A percentile compares a stretch with the other conserved stretches of the same genome.
These are phyloP conservation scores for Lacanobia oleracea DNA, from an alignment of 2,888 invertebrate genomes.

Conservation along the genomic window DNA sequence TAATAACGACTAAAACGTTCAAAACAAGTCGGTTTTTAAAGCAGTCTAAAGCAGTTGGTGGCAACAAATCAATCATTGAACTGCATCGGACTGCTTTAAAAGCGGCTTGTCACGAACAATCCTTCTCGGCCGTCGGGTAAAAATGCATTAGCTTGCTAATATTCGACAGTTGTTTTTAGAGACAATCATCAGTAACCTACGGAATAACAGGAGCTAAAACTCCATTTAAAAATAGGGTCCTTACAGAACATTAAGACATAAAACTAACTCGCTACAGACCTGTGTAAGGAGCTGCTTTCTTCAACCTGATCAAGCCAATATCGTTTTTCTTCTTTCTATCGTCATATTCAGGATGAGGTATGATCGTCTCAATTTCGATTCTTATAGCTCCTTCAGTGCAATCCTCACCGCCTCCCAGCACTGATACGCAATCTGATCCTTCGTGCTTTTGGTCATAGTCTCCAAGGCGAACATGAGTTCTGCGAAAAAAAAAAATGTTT, in stretches of 20 bases:
- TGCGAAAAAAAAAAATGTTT: not conserved
- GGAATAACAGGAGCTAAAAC: no score
- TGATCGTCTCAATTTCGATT: slow-evolving; percentile 47
- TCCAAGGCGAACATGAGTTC: slow-evolving; percentile 29
- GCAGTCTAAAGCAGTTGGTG: no score
- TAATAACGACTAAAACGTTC: no score
- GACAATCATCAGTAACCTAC: no score
- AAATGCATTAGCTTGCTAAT: no score
- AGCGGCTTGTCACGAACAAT: no score
- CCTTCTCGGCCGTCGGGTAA: no score
- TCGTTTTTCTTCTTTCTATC: slow-evolving; percentile 10
- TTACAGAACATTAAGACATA: not conserved
- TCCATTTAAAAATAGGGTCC: no score
- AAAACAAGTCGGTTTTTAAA: no score
- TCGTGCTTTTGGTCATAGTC: slow-evolving; percentile 26
- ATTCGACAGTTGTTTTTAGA: no score
- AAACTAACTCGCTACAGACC: slow-evolving; percentile 19
- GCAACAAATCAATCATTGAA: no score
- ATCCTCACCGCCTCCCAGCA: not conserved
- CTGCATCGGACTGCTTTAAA: no score
- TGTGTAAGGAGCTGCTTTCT: slow-evolving; percentile 40
- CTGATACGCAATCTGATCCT: slow-evolving; percentile 36
- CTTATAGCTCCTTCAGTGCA: slow-evolving; percentile 31
- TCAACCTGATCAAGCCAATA: slow-evolving; percentile 51
- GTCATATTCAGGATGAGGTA: slow-evolving; percentile 5